Evolutionary conservation across 2,888 invertebrate species (phyloP), one percentile per base, ranked within the genome.

Genomic region (Zhuqinia jingwanae): DNA sequence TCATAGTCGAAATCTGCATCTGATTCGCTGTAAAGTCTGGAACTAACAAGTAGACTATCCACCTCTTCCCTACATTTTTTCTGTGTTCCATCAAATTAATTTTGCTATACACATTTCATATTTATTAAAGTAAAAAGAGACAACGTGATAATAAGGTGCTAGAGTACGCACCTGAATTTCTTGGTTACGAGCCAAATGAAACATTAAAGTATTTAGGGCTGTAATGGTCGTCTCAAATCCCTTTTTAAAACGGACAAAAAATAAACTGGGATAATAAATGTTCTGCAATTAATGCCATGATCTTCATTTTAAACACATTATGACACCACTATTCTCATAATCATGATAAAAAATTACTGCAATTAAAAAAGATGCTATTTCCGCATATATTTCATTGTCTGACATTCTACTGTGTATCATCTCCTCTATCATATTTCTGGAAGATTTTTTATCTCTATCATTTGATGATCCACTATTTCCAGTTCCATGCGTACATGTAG

Each of bases 181-280:
- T 36, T 42, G 60, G 45, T 79, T 79, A 10, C 10, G 22, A 5
- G 79, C 60, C n/a, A 79, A 25, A 27, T 63, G 60, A 36, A 79
- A 79, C 47, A 79, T 11, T 27, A 56, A 13, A 20, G 30, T 36
- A 6, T 36, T 50, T 3, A 80, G 10, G 2, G 65, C 6, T 0
- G 25, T 42, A 2, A 22, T 56, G 1, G 80, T 80, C 2, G 80
- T 80, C 17, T 80, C 80, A 47, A 63, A 63, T 15, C 80, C 80
- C 80, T 70, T 15, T 60, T 22, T 8, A 17, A 58, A 58, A 58
- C 36, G 1, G 15, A 27, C 8, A 36, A 36, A 36, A 36, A 6
- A 6, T 36, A 36, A 36, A 36, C 36, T 3, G 36, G n/a, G n/a
- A n/a, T n/a, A n/a, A n/a, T n/a, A n/a, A n/a, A n/a, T n/a, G n/a